Base-by-base conservation (phyloP, 2,797 vertebrate genomes). In the Periparus ater region DNA sequence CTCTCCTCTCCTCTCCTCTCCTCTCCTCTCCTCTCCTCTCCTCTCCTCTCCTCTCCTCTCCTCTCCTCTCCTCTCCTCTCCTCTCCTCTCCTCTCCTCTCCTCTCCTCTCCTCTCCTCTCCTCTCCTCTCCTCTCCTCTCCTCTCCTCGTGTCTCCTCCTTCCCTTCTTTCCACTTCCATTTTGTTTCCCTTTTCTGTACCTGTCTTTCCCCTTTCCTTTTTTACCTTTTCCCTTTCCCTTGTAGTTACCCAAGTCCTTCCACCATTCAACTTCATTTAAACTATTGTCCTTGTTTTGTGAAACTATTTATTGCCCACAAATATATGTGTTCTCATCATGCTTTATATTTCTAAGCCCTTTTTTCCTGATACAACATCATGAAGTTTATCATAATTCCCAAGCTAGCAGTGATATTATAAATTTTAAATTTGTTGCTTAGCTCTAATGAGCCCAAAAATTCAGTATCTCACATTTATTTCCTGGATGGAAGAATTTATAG, bases 131-230 rank as follows among this genome's bases (percentile, higher is more conserved):
- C 5, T 70, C 30, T 38, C 8, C 10, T 58, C 44, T 30, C 21
- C 22, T 30, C n/a, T 30, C 29, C 27, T 21, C 45, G 38, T 13
- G 13, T 40, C 38, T 40, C 48, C 36, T n/a, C 18, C 7, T 38
- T 9, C 21, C 10, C 32, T 34, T 6, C 15, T 47, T 9, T 19
- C 25, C 16, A 13, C 10, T 25, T 29, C 13, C 12, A 13, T 42
- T n/a, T 42, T 13, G 7, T 29, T 62, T 30, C 48, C 15, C 8
- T 11, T 55, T 77, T 40, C 47, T 36, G 3, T 6, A 25, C 27
- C 21, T 18, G 16, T 25, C 4, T 19, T 51, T 19, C 6, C 4
- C 9, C 1, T 30, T 68, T 34, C 7, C 2, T 11, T 3, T 18
- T 40, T 38, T 9, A 1, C 9, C 9, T 45, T 65, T 38, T 27